Evolutionary conservation across 2,888 invertebrate species (phyloP).

Genomic region (Harpagoxenus sublaevis): DNA sequence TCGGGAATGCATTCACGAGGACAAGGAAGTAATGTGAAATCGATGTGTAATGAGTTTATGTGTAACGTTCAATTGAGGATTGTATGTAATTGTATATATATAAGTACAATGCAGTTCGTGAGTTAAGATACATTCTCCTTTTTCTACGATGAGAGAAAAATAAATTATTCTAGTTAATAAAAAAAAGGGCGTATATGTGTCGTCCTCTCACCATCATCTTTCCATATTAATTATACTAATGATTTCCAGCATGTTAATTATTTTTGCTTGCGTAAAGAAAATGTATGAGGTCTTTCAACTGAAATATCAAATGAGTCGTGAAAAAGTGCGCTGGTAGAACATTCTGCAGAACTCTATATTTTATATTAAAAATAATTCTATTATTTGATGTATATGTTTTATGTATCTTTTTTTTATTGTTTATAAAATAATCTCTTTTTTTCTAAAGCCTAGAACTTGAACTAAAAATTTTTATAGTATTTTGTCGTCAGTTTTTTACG

Average conservation of each 20-base stretch:
- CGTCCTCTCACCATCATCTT: neutral
- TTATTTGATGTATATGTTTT: neutral
- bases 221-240: neutral
- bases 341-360: neutral
- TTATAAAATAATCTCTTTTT: neutral
- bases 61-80: constrained; percentile 86
- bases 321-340: neutral
- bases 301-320: neutral
- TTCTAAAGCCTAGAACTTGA: neutral
- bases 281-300: neutral
- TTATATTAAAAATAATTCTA: neutral
- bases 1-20: constrained; percentile 73
- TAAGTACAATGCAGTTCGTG: constrained; percentile 85
- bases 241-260: neutral
- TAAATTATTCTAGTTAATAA: constrained; percentile 87
- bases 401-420: neutral
- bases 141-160: constrained; percentile 86
- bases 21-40: constrained; percentile 77
- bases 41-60: constrained; percentile 85
- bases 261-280: neutral
- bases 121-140: constrained; percentile 86
- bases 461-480: neutral
- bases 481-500: neutral
- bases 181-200: constrained; percentile 74
- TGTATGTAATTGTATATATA: constrained; percentile 85